These are phyloP conservation scores for Paramuricea clavata DNA, from an alignment of 92 coral and sea anemone species.

Conservation along the genomic window DNA sequence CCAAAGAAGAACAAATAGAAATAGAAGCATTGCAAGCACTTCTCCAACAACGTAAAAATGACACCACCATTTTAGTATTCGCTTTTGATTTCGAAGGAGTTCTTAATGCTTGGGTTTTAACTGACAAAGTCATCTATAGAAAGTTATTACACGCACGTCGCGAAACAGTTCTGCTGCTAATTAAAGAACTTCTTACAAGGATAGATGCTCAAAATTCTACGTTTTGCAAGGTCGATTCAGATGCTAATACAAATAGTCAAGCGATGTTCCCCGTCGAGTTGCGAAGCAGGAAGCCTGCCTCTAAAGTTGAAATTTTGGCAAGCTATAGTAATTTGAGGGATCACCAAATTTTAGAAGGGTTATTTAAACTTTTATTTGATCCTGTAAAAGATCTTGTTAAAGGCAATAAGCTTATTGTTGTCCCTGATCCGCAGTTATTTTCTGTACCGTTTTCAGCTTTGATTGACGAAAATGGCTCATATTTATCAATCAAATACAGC, in stretches of 20 bases:
- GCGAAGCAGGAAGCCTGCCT: neutral
- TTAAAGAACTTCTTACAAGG: neutral
- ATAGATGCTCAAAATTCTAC: neutral
- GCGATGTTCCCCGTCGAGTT: neutral
- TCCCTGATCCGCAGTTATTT: constrained; percentile 32
- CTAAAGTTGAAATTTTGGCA: neutral
- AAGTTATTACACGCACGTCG: too few species aligned
- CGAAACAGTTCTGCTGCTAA: neutral
- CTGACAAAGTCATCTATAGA: neutral
- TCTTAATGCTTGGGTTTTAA: neutral
- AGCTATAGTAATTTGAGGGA: neutral
- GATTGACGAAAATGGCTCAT: constrained; percentile 22
- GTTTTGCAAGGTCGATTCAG: neutral
- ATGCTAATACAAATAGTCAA: neutral
- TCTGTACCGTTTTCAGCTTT: constrained; percentile 57
- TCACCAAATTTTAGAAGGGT: neutral
- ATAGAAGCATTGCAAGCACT: neutral
- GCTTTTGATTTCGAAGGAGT: neutral
- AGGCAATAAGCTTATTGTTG: too few species aligned
- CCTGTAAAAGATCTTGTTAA: too few species aligned
- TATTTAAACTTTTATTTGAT: constrained; percentile 28
- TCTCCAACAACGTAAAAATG: neutral
- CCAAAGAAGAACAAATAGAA: too few species aligned
- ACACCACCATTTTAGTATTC: too few species aligned
- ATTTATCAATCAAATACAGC: constrained; percentile 31